Evolutionary conservation across 2,797 vertebrate genomes (phyloP).

Genomic region (Sebastolobus alascanus): DNA sequence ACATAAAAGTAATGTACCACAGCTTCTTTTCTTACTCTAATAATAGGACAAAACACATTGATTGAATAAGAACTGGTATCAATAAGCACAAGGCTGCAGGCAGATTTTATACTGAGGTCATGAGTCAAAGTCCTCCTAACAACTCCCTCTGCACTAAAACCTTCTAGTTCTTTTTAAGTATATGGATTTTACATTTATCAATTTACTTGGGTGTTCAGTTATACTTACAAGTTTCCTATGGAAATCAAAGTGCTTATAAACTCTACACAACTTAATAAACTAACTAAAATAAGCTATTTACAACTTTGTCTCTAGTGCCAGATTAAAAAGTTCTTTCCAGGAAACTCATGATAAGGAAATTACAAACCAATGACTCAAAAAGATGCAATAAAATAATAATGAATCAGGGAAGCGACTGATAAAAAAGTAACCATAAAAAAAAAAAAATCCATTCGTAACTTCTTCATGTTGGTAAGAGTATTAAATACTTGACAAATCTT

Average conservation of each 20-base stretch:
- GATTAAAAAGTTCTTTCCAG: background rate
- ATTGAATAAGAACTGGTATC: background rate
- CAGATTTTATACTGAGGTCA: background rate
- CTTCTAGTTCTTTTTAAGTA: background rate
- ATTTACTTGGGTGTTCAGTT: background rate
- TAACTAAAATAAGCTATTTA: background rate
- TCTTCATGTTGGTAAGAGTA: too few relatives aligned
- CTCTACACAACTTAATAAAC: background rate
- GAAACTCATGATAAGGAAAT: background rate
- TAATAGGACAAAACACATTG: background rate
- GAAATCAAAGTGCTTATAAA: background rate
- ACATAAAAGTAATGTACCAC: conserved; percentile 3
- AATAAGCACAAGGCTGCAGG: background rate
- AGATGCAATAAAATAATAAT: background rate
- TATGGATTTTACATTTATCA: background rate
- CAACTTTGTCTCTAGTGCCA: too few relatives aligned
- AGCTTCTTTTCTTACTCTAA: background rate
- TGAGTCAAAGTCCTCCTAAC: background rate
- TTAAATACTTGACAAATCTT: too few relatives aligned
- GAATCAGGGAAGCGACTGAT: background rate
- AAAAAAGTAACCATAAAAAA: too few relatives aligned
- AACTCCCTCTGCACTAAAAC: background rate
- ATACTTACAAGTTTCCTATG: background rate
- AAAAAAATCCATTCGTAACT: too few relatives aligned
- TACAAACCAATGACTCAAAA: background rate